phyloP scores from a whole-genome alignment of 1,140 invertebrate species.

The Reticulitermes speratus region DNA sequence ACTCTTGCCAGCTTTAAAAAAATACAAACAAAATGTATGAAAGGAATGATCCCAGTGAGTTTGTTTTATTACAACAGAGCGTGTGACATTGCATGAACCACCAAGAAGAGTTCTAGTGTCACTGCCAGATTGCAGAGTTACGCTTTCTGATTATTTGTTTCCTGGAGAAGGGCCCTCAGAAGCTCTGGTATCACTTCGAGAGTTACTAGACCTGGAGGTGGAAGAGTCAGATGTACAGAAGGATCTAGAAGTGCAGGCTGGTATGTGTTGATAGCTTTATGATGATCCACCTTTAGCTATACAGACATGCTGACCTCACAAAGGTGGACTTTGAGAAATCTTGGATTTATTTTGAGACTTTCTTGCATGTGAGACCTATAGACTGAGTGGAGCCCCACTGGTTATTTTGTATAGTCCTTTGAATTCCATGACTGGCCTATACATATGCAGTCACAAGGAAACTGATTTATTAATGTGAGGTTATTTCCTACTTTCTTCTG shows the following conservation, averaged over 20 bases:
- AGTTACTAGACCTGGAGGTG: slow-evolving; percentile 70
- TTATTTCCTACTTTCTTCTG: neutral
- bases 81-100: slow-evolving; percentile 65
- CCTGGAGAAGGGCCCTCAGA: slow-evolving; percentile 77
- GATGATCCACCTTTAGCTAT: neutral
- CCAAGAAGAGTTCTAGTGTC: slow-evolving; percentile 73
- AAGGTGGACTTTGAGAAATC: neutral
- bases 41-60: no score
- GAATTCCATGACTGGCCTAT: no score
- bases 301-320: neutral
- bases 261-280: neutral
- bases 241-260: slow-evolving; percentile 55
- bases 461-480: slow-evolving; percentile 7
- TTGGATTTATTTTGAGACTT: neutral
- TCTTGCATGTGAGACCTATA: neutral
- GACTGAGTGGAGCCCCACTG: neutral
- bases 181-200: slow-evolving; percentile 68
- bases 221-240: slow-evolving; percentile 62
- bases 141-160: slow-evolving; percentile 80
- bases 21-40: no score
- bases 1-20: no score
- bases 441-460: neutral
- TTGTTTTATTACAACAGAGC: slow-evolving; percentile 4
- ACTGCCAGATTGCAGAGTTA: slow-evolving; percentile 61
- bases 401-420: no score